These are phyloP conservation scores for Athrips mouffetella DNA, from an alignment of 2,888 invertebrate genomes.

Conservation along the genomic window DNA sequence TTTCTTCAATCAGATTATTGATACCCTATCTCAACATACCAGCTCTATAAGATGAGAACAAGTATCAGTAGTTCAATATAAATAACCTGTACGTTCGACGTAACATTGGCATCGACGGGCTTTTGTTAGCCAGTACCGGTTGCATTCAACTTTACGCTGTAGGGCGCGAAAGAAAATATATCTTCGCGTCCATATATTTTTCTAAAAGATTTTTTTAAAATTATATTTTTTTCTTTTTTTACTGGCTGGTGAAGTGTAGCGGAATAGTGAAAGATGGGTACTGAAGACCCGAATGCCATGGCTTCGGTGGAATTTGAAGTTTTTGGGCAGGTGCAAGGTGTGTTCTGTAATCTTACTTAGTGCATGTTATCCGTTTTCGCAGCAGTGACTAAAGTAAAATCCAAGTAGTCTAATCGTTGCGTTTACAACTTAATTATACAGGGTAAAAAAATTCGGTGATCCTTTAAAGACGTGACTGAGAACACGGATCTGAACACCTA, in stretches of 20 bases:
- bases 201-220: conserved; percentile 3
- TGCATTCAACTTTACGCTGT: conserved; percentile 23
- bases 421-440: no score
- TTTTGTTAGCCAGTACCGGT: conserved; percentile 29
- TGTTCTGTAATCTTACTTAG: no score
- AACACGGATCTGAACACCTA: no score
- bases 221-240: neutral
- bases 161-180: conserved; percentile 15
- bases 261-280: conserved; percentile 60
- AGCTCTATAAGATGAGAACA: conserved; percentile 3
- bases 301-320: conserved; percentile 94
- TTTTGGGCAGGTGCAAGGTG: conserved; percentile 94
- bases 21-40: neutral
- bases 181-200: conserved; percentile 10
- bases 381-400: no score
- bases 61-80: conserved; percentile 24
- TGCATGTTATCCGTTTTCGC: no score
- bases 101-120: conserved; percentile 53
- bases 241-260: conserved; percentile 3
- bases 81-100: conserved; percentile 38
- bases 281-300: conserved; percentile 79
- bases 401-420: no score
- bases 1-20: conserved; percentile 2
- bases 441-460: no score
- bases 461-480: no score